Base-by-base conservation (phyloP, 2,797 vertebrate genomes). In the Falco berigora region DNA sequence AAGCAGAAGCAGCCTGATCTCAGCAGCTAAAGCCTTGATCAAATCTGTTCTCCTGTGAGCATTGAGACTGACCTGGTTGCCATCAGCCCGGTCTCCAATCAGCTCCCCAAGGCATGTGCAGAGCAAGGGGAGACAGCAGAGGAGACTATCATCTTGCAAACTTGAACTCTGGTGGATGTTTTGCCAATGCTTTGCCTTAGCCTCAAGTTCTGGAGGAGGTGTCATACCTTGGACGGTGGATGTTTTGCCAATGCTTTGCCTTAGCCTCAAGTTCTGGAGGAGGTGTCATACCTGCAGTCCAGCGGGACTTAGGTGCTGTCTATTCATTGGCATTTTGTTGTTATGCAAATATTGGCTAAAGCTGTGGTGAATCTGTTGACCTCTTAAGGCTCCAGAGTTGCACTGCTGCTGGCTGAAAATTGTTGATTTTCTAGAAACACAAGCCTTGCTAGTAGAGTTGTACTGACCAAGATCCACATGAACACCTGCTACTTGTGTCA, bases 401-500 rank as follows among this genome's bases (percentile, higher is more conserved):
- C 28, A 44, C 58, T 86, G 69, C 76, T 88, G 73, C 42, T 66
- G 44, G 58, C 85, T 90, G 69, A 53, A 36, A 88, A 49, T 38
- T 11, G 64, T 30, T 72, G 76, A 19, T 84, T 63, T 86, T 85
- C 25, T 34, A 36, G 58, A 68, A 87, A 34, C 5, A 3, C 14
- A 30, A 86, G 78, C 23, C 20, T 85, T 68, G 30, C 75, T 61
- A 36, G 59, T 50, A 28, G 28, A 44, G 21, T 0, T 4, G 10
- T 64, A 10, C 71, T 86, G 87, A 90, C 74, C 86, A 50, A 1
- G 5, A 83, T 90, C 53, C 90, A 40, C 49, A 36, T 0, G 46
- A 92, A 62, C 94, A 96, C 83, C 95, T 97, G 96, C 88, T 95
- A 40, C 92, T 92, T 3, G 7, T 85, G 61, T 79, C 95, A 87